Base-by-base conservation (phyloP, 2,888 invertebrate genomes). In the Helicoverpa assulta region DNA sequence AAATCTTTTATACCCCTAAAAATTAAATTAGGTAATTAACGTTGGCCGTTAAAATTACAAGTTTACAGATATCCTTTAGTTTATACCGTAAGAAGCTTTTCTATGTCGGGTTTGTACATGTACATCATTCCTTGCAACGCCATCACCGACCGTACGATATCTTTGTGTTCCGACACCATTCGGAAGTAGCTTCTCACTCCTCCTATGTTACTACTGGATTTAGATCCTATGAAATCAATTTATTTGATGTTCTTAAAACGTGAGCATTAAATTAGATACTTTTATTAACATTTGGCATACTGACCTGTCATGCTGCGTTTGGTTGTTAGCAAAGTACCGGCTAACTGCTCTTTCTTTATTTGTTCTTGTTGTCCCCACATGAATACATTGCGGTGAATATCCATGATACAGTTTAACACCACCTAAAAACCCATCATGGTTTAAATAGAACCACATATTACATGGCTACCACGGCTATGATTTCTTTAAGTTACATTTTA, bases 331-430 rank as follows among this genome's bases (percentile, higher is more conserved):
- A 51, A 40, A 26, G 69, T 76, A 0, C 87, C 89, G n/a, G 64
- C 59, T 50, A 81, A 50, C 65, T 83, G 86, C 61, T 90, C 88
- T 54, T 84, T 92, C 63, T 91, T 92, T 51, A 95, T 88, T 78
- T 91, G 88, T 0, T 97, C 96, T 83, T 97, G 96, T 85, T 98
- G 98, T 16, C 98, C 98, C 98, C 98, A 99, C 92, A 97, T 97
- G 1, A 96, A 96, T 2, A 98, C 96, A 67, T 96, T 96, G 81
- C 98, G 97, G 85, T 98, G 97, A 10, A 97, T 96, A 81, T 97
- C 97, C 84, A 98, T 96, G 72, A 98, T 96, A 87, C 97, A 97
- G 81, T 96, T 96, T 40, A 97, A 81, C 2, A 95, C 94, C 1
- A 95, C 95, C 95, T 94, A 52, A 7, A 37, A 62, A 58, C 29